phyloP scores from a whole-genome alignment of 2,888 invertebrate species.

The Periphyllus acericola region DNA sequence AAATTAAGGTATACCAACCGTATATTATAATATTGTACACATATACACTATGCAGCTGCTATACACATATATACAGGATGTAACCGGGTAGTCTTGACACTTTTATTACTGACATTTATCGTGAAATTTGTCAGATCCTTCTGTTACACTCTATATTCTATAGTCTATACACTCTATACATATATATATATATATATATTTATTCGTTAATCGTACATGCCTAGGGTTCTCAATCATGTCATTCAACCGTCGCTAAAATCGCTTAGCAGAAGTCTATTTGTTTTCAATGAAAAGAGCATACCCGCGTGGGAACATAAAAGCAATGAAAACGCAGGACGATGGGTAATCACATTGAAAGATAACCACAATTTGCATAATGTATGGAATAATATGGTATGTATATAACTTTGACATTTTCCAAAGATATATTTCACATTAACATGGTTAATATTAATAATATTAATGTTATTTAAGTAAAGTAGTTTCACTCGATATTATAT shows the following conservation, averaged over 20 bases:
- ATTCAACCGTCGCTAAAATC: slow-evolving; percentile 25
- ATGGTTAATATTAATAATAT: background rate
- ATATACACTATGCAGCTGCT: no score
- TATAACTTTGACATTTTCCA: background rate
- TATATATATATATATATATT: no score
- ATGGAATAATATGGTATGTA: slow-evolving; percentile 48
- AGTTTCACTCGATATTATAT: background rate
- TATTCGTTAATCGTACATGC: background rate
- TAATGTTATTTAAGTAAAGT: background rate
- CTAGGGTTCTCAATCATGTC: slow-evolving; percentile 37
- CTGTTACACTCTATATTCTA: no score
- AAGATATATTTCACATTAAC: background rate
- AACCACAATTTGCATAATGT: slow-evolving; percentile 34
- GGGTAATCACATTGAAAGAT: slow-evolving; percentile 42
- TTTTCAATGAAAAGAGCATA: slow-evolving; percentile 32
- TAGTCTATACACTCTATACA: no score
- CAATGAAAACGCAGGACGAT: slow-evolving; percentile 46
- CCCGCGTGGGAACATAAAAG: slow-evolving; percentile 54
- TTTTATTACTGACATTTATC: background rate
- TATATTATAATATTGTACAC: no score
- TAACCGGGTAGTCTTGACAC: background rate
- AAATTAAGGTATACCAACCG: background rate
- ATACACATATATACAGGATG: no score
- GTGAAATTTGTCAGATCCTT: no score
- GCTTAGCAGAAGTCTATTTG: slow-evolving; percentile 12